Percentiles rank a stretch among this genome's conserved stretches.
phyloP scores from a whole-genome alignment of 2,888 invertebrate genomes.

The Dusona sp. region DNA sequence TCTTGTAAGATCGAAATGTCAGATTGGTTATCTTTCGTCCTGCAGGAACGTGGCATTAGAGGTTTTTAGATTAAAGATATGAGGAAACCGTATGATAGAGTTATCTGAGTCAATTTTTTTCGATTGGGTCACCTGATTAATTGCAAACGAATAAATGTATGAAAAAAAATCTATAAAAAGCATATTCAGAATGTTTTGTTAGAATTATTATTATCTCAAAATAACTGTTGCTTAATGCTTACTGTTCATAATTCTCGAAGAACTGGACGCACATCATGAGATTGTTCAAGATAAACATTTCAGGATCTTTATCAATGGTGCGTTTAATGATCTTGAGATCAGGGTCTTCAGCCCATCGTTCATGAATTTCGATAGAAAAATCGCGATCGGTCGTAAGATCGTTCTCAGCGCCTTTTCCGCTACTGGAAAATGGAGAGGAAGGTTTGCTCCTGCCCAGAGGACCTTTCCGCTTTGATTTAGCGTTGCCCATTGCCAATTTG shows the following conservation, averaged over 20 bases:
- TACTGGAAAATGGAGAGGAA: neutral
- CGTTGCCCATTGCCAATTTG: conserved; percentile 74
- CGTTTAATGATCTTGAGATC: conserved; percentile 87
- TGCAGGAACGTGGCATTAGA: neutral
- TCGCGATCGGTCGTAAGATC: conserved; percentile 31
- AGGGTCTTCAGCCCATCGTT: conserved; percentile 84
- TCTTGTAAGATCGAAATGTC: neutral
- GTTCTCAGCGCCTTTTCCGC: conserved; percentile 1
- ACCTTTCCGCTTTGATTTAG: conserved; percentile 62
- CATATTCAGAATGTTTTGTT: neutral
- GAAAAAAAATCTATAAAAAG: neutral
- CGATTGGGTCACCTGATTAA: neutral
- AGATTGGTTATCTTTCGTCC: neutral
- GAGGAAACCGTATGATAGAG: neutral
- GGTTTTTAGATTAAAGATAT: neutral
- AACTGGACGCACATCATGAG: conserved; percentile 91
- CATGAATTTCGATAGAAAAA: conserved; percentile 50
- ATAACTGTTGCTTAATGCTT: conserved; percentile 77
- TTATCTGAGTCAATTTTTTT: neutral
- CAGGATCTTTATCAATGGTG: conserved; percentile 87
- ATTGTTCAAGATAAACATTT: conserved; percentile 91
- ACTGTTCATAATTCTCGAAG: conserved; percentile 92
- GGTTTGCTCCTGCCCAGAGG: conserved; percentile 36
- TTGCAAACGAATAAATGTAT: neutral
- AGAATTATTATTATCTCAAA: neutral